phyloP scores from a whole-genome alignment of 2,888 invertebrate genomes.

The Hipparchia semele region DNA sequence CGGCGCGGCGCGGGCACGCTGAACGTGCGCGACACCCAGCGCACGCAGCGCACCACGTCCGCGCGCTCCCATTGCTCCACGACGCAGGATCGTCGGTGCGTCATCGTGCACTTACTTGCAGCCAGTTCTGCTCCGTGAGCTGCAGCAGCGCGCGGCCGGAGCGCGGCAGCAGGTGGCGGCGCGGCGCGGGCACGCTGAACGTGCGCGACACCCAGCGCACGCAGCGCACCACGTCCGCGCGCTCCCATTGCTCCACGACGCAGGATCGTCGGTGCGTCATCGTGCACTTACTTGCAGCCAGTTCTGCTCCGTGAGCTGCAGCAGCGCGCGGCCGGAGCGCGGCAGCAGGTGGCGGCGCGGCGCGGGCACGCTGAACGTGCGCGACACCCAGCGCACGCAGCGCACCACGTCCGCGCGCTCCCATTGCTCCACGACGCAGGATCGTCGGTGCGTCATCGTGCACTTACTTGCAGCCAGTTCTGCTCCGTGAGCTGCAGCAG shows the following conservation, averaged over 20 bases:
- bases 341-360: conserved; percentile 77
- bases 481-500: conserved; percentile 82
- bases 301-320: conserved; percentile 81
- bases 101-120: conserved; percentile 52
- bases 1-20: conserved; percentile 70
- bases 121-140: conserved; percentile 82
- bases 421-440: no score
- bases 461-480: conserved; percentile 69
- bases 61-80: conserved; percentile 67
- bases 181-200: conserved; percentile 74
- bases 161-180: conserved; percentile 72
- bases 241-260: conserved; percentile 28
- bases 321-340: conserved; percentile 65
- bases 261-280: no score
- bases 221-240: conserved; percentile 78
- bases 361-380: conserved; percentile 73
- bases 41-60: conserved; percentile 81
- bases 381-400: conserved; percentile 80
- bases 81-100: no score
- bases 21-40: conserved; percentile 79
- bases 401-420: conserved; percentile 70
- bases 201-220: conserved; percentile 78
- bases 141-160: conserved; percentile 69
- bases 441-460: neutral
- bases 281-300: conserved; percentile 62